Conservation (phyloP, 2,113 vertebrate genomes). For the Gadus macrocephalus region DNA sequence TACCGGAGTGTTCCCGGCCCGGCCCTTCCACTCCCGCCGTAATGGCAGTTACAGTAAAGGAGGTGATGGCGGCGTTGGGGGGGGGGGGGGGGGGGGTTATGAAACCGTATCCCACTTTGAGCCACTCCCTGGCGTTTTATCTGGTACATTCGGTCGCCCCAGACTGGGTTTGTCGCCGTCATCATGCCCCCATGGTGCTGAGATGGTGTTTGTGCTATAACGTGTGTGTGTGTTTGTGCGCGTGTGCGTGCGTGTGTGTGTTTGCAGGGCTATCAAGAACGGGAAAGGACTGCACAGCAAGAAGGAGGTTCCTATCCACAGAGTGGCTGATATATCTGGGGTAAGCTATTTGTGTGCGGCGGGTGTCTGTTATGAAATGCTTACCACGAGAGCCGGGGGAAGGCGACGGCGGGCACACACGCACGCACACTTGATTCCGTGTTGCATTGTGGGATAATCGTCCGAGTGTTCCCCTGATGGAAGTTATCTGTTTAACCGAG, state of each 20-base stretch:
- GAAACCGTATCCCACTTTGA: conserved; percentile 23
- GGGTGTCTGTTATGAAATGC: neutral
- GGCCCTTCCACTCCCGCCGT: conserved; percentile 19
- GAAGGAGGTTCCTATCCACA: conserved; percentile 97
- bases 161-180: conserved; percentile 15
- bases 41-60: conserved; percentile 32
- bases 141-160: conserved; percentile 24
- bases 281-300: conserved; percentile 98
- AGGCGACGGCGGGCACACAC: neutral
- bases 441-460: conserved; percentile 1
- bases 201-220: conserved; percentile 1
- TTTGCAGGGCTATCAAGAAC: conserved; percentile 91
- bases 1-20: conserved; percentile 5
- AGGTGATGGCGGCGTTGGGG: neutral
- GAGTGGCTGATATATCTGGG: conserved; percentile 96
- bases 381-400: neutral
- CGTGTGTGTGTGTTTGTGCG: conserved; percentile 11
- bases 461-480: too few relatives aligned
- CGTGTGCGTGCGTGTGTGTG: conserved; percentile 27
- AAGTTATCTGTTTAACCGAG: conserved; percentile 14
- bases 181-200: neutral
- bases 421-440: neutral
- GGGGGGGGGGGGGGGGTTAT: neutral
- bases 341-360: conserved; percentile 66
- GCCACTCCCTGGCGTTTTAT: conserved; percentile 15